Base-by-base conservation (phyloP, 2,888 invertebrate genomes). In the Hyles lineata region DNA sequence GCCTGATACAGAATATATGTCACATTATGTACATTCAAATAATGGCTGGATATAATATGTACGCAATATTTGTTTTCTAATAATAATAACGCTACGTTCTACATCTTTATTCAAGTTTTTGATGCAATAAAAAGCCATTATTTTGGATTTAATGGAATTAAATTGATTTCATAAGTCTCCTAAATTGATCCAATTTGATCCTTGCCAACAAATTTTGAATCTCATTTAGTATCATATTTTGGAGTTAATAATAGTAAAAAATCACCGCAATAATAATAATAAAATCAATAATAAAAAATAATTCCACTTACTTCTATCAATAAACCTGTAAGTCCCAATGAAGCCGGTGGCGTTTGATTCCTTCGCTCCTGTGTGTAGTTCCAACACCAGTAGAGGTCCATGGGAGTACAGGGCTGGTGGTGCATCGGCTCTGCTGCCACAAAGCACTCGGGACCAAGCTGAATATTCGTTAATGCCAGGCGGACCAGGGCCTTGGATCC, bases 401-500 rank as follows among this genome's bases (percentile, higher is more conserved):
- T 97, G 96, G 29, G 97, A 97, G 93, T 97, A 97, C 71, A 97
- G 90, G 8, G 96, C 96, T 78, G 96, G 96, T 62, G 97, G 97
- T 67, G 97, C 95, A 84, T 97, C 96, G n/a, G 93, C 93, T 81
- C 96, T 91, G 78, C 95, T 95, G 2, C 97, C 97, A 84, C 98
- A 98, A 59, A 97, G 92, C 17, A 96, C 92, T 52, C 96, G 95
- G 62, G 97, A 96, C 96, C 97, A 97, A n/a, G 96, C 96, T 0
- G 97, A 97, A 86, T 96, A 96, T 86, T 97, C 97, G 88, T 97
- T 97, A 82, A 97, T 96, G 6, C 96, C 96, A 76, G 97, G 97
- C 74, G 97, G 95, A 0, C 94, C 94, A 0, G 94, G 94, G 0
- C 96, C 96, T 83, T 97, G 97, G 71, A 96, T 95, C 17, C 96